These are phyloP conservation scores for Tenualosa ilisha DNA, from an alignment of 2,797 vertebrate genomes.

Conservation along the genomic window DNA sequence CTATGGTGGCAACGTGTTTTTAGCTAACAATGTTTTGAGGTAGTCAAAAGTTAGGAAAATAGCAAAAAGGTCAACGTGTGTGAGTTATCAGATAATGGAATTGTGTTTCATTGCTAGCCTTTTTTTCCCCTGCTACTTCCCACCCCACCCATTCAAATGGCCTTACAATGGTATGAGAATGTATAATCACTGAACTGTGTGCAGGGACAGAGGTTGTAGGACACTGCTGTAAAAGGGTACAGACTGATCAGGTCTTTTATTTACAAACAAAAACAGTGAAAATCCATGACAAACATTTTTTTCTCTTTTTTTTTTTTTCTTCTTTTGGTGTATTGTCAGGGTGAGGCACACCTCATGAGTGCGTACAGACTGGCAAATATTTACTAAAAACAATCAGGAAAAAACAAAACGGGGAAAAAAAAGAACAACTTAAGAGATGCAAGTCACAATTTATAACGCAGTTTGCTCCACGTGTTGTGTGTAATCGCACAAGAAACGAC, in stretches of 20 bases:
- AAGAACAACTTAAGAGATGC: background rate
- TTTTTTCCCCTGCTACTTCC: background rate
- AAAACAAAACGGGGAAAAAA: background rate
- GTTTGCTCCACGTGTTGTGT: background rate
- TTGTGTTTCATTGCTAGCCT: background rate
- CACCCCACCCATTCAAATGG: background rate
- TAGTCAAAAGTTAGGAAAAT: background rate
- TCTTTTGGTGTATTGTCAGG: background rate
- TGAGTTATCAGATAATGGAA: background rate
- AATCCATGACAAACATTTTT: background rate
- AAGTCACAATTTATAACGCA: background rate
- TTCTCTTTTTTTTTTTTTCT: background rate
- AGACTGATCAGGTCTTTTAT: constrained; percentile 45
- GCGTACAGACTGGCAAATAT: background rate
- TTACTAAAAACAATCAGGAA: background rate
- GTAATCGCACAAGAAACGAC: background rate
- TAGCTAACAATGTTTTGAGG: background rate
- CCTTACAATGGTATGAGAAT: background rate
- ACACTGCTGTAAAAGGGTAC: constrained; percentile 1
- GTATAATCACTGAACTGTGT: background rate
- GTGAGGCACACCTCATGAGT: background rate
- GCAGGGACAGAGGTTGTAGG: background rate
- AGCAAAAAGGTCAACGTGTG: background rate
- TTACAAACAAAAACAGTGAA: constrained; percentile 48
- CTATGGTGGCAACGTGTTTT: background rate